phyloP scores from a whole-genome alignment of 2,888 invertebrate genomes.

The Ypsolopha scabrella region DNA sequence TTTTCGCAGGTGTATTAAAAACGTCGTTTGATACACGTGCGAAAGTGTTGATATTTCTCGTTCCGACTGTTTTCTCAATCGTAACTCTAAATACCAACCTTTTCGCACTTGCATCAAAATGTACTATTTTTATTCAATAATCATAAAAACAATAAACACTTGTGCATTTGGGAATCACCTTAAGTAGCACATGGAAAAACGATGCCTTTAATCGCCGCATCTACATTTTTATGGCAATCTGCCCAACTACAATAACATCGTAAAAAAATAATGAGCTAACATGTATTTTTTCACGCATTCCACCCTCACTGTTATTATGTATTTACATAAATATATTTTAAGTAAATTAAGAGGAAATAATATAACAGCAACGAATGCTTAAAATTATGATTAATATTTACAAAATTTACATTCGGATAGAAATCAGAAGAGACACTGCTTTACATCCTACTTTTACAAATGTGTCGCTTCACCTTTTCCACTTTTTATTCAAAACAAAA shows the following conservation, averaged over 20 bases:
- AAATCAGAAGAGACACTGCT: not conserved
- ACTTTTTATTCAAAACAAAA: no score
- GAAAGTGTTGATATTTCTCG: no score
- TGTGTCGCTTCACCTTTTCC: not conserved
- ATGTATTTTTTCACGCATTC: not conserved
- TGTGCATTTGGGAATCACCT: no score
- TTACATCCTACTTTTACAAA: not conserved
- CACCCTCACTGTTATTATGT: not conserved
- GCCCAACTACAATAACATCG: not conserved
- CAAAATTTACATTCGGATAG: conserved; percentile 40
- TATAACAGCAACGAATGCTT: conserved; percentile 29
- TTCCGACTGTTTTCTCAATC: no score
- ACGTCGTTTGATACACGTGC: no score
- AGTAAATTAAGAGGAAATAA: conserved; percentile 1
- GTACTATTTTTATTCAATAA: no score
- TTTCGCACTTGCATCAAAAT: no score
- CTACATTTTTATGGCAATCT: no score
- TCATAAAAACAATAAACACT: no score
- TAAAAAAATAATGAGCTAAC: not conserved
- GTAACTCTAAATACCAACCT: no score
- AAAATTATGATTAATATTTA: conserved; percentile 46
- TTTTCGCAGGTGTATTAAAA: no score
- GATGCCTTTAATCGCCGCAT: not conserved
- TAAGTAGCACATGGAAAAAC: no score
- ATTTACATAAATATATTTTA: not conserved